Evolutionary conservation across 2,797 vertebrate species (phyloP).

Genomic region (Takifugu ocellatus): DNA sequence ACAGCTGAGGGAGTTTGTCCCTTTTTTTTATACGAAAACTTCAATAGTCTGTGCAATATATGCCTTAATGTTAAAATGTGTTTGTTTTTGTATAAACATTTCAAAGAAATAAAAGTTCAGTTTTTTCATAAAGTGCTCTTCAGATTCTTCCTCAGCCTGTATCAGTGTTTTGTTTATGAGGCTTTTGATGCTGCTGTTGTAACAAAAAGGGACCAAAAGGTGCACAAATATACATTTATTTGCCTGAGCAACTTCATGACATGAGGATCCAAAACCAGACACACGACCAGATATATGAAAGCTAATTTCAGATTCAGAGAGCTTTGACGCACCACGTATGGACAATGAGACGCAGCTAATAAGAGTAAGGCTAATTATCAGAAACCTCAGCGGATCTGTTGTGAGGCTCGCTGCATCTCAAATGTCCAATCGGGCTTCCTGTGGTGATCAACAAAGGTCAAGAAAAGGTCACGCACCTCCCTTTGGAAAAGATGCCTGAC

Average conservation of each 20-base stretch:
- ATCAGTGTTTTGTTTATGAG: neutral
- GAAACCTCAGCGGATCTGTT: too few species aligned
- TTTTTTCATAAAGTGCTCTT: conserved; percentile 51
- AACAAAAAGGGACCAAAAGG: neutral
- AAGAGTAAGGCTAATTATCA: too few species aligned
- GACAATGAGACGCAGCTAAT: neutral
- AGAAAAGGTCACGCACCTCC: neutral
- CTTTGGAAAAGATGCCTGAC: too few species aligned
- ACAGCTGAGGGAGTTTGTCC: conserved; percentile 59
- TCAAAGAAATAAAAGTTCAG: conserved; percentile 79
- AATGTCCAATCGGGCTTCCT: conserved; percentile 22
- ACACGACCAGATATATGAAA: conserved; percentile 19
- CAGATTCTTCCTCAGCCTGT: neutral
- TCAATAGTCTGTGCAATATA: conserved; percentile 83
- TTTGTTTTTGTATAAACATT: conserved; percentile 75
- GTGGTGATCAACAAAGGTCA: conserved; percentile 6
- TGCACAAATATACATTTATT: conserved; percentile 41
- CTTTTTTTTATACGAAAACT: conserved; percentile 58
- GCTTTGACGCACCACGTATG: neutral
- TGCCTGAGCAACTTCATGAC: conserved; percentile 31
- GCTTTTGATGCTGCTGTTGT: neutral
- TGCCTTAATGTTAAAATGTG: conserved; percentile 78
- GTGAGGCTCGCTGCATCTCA: conserved; percentile 14
- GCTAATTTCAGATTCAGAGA: neutral
- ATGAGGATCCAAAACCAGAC: conserved; percentile 10